These are phyloP conservation scores for Xiphophorus couchianus DNA, from an alignment of 2,113 vertebrate genomes.

Conservation along the genomic window DNA sequence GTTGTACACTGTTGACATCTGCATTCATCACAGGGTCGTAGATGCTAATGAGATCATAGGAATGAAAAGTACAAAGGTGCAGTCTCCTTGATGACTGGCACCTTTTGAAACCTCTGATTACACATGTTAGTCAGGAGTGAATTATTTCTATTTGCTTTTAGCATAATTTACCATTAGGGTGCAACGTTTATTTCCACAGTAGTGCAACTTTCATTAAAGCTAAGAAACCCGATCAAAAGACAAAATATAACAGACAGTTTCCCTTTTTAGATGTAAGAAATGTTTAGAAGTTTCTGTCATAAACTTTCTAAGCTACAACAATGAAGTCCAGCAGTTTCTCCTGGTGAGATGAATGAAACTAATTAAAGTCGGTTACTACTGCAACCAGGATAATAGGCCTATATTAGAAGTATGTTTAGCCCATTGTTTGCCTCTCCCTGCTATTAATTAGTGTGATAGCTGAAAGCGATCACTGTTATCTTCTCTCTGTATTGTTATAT, in stretches of 20 bases:
- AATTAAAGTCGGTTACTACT: neutral
- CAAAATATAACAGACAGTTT: neutral
- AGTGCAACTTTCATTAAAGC: constrained; percentile 3
- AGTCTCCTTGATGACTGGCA: constrained; percentile 8
- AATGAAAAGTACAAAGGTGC: constrained; percentile 20
- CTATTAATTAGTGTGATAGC: neutral
- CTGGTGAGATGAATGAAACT: neutral
- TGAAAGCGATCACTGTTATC: neutral
- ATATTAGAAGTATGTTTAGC: neutral
- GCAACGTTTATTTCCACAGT: neutral
- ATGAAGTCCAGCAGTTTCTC: neutral
- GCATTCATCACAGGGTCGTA: constrained; percentile 36
- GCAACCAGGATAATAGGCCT: neutral
- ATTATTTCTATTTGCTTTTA: neutral
- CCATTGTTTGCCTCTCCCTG: neutral
- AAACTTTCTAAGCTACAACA: neutral
- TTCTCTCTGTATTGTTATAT: neutral
- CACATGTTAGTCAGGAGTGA: neutral
- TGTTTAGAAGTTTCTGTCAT: neutral
- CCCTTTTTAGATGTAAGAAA: neutral
- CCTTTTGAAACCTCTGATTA: constrained; percentile 15
- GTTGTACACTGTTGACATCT: constrained; percentile 6
- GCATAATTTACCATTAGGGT: neutral
- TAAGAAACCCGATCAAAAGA: neutral
- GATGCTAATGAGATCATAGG: constrained; percentile 39